phyloP scores from a whole-genome alignment of 1,140 invertebrate genomes.

The Hirudo medicinalis region DNA sequence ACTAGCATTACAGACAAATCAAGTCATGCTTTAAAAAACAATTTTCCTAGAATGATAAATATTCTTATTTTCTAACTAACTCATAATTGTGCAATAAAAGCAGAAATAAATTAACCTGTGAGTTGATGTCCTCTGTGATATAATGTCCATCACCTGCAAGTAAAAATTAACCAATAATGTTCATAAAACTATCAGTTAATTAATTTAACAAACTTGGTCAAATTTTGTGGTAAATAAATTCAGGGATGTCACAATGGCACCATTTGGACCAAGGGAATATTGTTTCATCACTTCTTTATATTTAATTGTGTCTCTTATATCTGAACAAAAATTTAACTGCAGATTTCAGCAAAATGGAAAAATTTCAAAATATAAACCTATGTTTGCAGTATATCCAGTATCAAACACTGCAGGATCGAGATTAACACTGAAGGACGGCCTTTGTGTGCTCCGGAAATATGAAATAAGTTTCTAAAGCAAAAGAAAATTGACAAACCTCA shows the following conservation, averaged over 20 bases:
- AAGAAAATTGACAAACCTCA: not conserved
- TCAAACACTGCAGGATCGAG: constrained; percentile 92
- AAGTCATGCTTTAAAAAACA: too few relatives aligned
- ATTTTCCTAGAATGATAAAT: too few relatives aligned
- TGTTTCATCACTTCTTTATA: constrained; percentile 96
- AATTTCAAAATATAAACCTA: constrained; percentile 42
- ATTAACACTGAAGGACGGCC: constrained; percentile 56
- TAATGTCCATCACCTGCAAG: too few relatives aligned
- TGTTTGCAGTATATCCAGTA: constrained; percentile 82
- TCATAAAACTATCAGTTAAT: too few relatives aligned
- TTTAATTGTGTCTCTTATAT: constrained; percentile 93
- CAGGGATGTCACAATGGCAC: constrained; percentile 88
- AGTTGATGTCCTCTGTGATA: too few relatives aligned
- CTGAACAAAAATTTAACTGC: too few relatives aligned
- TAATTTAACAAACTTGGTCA: constrained; percentile 54
- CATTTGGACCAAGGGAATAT: constrained; percentile 72
- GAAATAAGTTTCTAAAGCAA: constrained; percentile 4
- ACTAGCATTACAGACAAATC: too few relatives aligned
- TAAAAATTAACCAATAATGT: too few relatives aligned
- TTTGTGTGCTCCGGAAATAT: constrained; percentile 4
- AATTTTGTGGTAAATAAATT: constrained; percentile 97
- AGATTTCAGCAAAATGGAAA: too few relatives aligned
- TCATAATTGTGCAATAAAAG: too few relatives aligned
- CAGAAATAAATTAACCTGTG: too few relatives aligned
- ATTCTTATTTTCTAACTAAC: too few relatives aligned